Evolutionary conservation across 2,113 vertebrate species (phyloP).

Genomic region (Stomatorhinus ivindoensis): DNA sequence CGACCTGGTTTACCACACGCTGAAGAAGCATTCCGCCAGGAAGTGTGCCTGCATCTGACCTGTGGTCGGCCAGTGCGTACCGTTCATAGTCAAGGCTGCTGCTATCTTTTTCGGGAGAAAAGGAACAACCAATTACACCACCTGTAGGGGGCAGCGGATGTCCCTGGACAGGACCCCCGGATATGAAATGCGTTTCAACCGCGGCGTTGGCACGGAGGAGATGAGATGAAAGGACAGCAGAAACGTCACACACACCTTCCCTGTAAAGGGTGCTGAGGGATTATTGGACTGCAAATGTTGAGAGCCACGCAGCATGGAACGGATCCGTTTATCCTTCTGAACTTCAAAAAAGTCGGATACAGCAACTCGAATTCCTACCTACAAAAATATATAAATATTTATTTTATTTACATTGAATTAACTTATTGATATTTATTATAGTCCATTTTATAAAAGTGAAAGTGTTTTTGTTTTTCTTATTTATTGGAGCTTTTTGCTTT

Average conservation of each 20-base stretch:
- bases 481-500: constrained; percentile 81
- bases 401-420: constrained; percentile 89
- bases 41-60: constrained; percentile 87
- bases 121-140: not conserved
- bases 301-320: constrained; percentile 31
- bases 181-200: not conserved
- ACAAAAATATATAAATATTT: constrained; percentile 72
- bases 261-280: constrained; percentile 5
- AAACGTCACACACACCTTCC: not conserved
- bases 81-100: constrained; percentile 5
- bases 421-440: constrained; percentile 99
- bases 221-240: not conserved
- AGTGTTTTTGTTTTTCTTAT: constrained; percentile 73
- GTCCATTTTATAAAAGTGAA: constrained; percentile 73
- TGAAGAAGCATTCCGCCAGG: constrained; percentile 95
- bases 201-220: not conserved
- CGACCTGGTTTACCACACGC: constrained; percentile 86
- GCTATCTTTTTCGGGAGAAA: not conserved
- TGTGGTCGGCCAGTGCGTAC: constrained; percentile 29
- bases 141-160: not conserved
- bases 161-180: not conserved
- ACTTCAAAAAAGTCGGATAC: constrained; percentile 65
- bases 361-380: constrained; percentile 74
- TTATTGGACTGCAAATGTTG: not conserved
- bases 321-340: constrained; percentile 59